Percentiles rank a stretch among this genome's conserved stretches.
Conservation (phyloP, 2,888 invertebrate genomes). For the Agonopterix arenella region DNA sequence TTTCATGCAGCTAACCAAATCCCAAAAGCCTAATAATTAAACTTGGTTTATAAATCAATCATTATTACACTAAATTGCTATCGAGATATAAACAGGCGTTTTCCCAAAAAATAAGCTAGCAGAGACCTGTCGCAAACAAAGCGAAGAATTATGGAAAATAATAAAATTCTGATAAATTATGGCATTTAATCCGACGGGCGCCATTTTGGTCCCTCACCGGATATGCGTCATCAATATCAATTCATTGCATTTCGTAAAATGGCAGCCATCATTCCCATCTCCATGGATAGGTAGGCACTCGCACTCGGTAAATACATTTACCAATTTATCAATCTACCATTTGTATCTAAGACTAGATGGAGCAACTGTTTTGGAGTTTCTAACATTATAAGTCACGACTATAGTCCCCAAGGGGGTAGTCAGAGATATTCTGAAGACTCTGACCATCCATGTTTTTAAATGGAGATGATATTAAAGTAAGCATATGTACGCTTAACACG, state of each 20-base stretch:
- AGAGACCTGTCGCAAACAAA: neutral
- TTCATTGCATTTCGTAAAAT: conserved; percentile 1
- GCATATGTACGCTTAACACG: no score
- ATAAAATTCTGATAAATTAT: conserved; percentile 7
- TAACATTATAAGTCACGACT: no score
- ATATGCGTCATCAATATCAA: conserved; percentile 7
- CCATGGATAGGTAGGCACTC: neutral
- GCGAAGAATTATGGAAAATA: neutral
- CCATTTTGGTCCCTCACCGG: conserved; percentile 1
- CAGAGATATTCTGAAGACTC: no score
- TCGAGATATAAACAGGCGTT: neutral
- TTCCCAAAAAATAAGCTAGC: neutral
- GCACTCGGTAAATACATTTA: neutral
- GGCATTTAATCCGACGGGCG: conserved; percentile 6
- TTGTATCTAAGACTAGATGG: no score
- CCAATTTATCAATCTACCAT: no score
- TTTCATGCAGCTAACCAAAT: no score
- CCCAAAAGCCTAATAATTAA: no score
- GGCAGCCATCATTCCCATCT: neutral
- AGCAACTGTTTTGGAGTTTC: no score
- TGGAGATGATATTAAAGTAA: no score
- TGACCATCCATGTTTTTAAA: no score
- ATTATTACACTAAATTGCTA: neutral
- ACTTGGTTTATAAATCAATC: no score
- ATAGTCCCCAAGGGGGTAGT: no score